phyloP scores from a whole-genome alignment of 1,140 invertebrate genomes.

The Sarcophaga bullata region DNA sequence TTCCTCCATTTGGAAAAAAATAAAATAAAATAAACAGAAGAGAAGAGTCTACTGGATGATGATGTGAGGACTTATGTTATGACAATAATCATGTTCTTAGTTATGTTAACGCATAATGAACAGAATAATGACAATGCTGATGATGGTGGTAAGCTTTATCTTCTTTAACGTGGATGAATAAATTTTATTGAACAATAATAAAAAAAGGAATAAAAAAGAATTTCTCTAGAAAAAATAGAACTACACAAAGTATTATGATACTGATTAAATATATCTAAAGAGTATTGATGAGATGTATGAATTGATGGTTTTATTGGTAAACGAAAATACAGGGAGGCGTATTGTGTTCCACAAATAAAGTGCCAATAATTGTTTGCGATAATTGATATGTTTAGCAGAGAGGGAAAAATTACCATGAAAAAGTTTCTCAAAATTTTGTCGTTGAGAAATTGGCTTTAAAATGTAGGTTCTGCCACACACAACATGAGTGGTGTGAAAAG shows the following conservation, averaged over 20 bases:
- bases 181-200: constrained; percentile 16
- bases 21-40: too few relatives aligned
- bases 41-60: neutral
- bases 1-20: too few relatives aligned
- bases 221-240: too few relatives aligned
- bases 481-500: too few relatives aligned
- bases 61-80: neutral
- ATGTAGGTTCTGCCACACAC: too few relatives aligned
- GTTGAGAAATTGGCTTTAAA: too few relatives aligned
- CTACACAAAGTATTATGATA: neutral
- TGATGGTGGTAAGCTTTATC: neutral
- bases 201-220: constrained; percentile 14
- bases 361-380: too few relatives aligned
- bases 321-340: constrained; percentile 21
- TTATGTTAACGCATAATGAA: neutral
- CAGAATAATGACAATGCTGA: neutral
- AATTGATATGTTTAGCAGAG: too few relatives aligned
- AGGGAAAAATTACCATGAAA: too few relatives aligned
- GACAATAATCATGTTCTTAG: too few relatives aligned
- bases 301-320: constrained; percentile 28
- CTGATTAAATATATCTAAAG: neutral
- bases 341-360: constrained; percentile 2
- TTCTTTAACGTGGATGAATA: constrained; percentile 30
- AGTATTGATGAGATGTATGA: neutral
- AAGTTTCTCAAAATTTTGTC: too few relatives aligned